Conservation (phyloP, 1,140 invertebrate species). For the Polypedilum pembai region DNA sequence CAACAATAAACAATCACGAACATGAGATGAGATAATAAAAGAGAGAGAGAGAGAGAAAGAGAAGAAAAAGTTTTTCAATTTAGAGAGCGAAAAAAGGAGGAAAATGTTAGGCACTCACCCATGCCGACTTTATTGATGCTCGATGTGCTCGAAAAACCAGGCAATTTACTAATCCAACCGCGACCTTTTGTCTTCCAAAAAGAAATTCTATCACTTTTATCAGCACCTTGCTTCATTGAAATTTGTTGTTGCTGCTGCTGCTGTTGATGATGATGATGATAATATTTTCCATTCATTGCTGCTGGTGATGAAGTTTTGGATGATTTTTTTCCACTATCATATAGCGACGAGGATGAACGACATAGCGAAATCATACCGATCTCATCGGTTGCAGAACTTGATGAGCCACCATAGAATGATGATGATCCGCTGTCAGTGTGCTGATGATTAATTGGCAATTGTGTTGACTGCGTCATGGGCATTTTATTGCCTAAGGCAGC, state of each 20-base stretch:
- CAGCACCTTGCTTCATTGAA: not conserved
- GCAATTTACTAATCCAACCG: not conserved
- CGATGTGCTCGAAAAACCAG: slow-evolving; percentile 2
- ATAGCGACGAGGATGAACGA: slow-evolving; percentile 22
- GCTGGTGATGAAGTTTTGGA: not conserved
- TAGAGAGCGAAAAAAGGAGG: not conserved
- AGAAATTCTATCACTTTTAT: not conserved
- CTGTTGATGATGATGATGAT: not conserved
- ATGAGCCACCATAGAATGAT: slow-evolving; percentile 19
- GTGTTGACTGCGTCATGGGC: not conserved
- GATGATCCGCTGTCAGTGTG: slow-evolving; percentile 20
- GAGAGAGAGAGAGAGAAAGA: not conserved
- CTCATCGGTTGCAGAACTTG: not conserved
- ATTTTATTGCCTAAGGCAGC: slow-evolving; percentile 20
- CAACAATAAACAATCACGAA: not conserved
- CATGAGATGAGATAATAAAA: not conserved
- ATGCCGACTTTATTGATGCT: slow-evolving; percentile 20
- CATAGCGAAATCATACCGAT: slow-evolving; percentile 8
- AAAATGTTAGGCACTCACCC: not conserved
- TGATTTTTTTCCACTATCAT: slow-evolving; percentile 9
- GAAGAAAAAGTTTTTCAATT: slow-evolving; percentile 25
- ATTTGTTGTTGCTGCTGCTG: slow-evolving; percentile 4
- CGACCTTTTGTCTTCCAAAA: slow-evolving; percentile 1
- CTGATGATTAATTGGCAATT: slow-evolving; percentile 21
- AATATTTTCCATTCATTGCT: not conserved